Conservation (phyloP, 2,113 vertebrate genomes). For the Ginglymostoma cirratum region DNA sequence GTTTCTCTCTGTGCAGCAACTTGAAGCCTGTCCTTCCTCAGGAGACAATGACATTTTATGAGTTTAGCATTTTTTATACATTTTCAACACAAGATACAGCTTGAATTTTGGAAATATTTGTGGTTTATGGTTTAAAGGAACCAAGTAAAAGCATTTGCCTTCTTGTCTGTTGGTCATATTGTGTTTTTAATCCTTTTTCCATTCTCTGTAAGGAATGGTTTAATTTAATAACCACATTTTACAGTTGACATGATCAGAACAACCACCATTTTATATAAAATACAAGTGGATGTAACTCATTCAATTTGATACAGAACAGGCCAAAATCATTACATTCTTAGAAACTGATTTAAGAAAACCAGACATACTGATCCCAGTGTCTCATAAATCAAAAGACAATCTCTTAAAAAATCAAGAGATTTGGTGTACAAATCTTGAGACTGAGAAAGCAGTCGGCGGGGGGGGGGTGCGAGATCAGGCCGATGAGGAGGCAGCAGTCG, state of each 20-base stretch:
- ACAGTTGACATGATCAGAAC: not conserved
- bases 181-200: not conserved
- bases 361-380: no score
- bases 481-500: no score
- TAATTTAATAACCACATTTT: not conserved
- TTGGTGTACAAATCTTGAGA: no score
- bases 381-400: no score
- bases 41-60: not conserved
- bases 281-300: not conserved
- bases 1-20: not conserved
- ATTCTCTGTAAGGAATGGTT: not conserved
- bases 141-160: not conserved
- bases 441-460: no score
- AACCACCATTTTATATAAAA: not conserved
- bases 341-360: not conserved
- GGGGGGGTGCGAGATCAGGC: no score
- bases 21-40: not conserved
- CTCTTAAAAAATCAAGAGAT: no score
- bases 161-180: not conserved
- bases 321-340: not conserved
- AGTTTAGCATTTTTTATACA: not conserved
- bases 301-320: not conserved
- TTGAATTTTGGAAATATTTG: not conserved
- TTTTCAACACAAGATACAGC: not conserved
- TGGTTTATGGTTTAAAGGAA: not conserved